Evolutionary conservation across 1,140 invertebrate species (phyloP), one percentile per base, ranked within the genome.

Genomic region (Cylas formicarius): DNA sequence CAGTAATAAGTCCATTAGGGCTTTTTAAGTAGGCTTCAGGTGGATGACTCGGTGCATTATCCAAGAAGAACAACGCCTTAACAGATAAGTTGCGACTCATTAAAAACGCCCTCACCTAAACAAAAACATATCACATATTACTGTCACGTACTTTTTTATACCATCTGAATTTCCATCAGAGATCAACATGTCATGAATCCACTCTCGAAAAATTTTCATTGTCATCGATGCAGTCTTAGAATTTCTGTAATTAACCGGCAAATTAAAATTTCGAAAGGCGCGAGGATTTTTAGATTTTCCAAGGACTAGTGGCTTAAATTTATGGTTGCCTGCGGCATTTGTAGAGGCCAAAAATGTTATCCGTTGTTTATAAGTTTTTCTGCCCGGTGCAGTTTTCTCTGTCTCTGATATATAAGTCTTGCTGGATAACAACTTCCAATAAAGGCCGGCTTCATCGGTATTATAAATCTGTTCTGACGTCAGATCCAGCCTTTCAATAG

Each of bases 211-310:
- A n/a, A n/a, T n/a, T n/a, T n/a, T n/a, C n/a, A n/a, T n/a, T 16
- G 51, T 61, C 57, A 67, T 64, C 65, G 60, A 67, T 14, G 58
- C 56, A 37, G 54, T 65, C 48, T 58, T 48, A 19, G 40, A 19
- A 27, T 26, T 38, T 38, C 31, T 46, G 21, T 50, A 50, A 26
- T 37, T 22, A 7, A 43, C 23, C 2, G 33, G 49, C 38, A 53
- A 39, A 26, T 35, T 47, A 7, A 58, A 27, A 35, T 59, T 55
- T 29, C 58, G 58, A n/a, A 56, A 56, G 28, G 24, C 42, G 32
- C 46, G 50, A 3, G 53, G 52, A 37, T 50, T 54, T 36, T 54
- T 46, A 3, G 46, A 28, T 48, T 59, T 61, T n/a, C 52, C 52
- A 21, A 61, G 57, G 0, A 58, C 18, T 17, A 57, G 24, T 21